Percentiles rank a stretch among this genome's conserved stretches.
phyloP scores from a whole-genome alignment of 2,113 vertebrate species.

The Oreochromis tanganicae region DNA sequence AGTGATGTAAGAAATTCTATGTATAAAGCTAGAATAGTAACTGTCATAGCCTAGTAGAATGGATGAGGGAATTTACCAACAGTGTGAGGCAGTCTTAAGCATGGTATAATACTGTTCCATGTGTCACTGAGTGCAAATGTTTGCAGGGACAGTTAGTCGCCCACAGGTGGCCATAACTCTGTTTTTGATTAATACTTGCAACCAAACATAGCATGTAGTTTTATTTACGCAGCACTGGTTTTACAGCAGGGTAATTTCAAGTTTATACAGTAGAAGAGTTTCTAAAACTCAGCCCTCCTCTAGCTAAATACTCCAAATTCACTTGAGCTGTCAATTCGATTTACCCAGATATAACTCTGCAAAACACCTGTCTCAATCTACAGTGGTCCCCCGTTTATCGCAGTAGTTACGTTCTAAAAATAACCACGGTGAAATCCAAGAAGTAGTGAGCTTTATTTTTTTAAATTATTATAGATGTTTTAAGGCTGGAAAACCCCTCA shows the following conservation, averaged over 20 bases:
- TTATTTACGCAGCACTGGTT: background rate
- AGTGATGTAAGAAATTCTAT: background rate
- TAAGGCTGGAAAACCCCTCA: background rate
- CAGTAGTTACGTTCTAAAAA: background rate
- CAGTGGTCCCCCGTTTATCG: background rate
- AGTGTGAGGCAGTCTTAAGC: background rate
- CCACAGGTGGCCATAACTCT: background rate
- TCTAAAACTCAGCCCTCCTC: background rate
- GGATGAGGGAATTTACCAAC: background rate
- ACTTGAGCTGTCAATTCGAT: background rate
- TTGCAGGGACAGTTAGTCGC: background rate
- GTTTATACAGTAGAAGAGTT: rapidly evolving
- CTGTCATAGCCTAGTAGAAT: rapidly evolving
- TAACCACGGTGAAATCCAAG: rapidly evolving
- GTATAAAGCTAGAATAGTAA: background rate
- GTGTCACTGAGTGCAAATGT: background rate
- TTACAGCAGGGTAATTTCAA: background rate
- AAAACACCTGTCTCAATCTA: background rate
- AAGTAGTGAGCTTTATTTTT: background rate
- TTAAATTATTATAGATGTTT: background rate
- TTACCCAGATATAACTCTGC: background rate
- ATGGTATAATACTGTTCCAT: rapidly evolving
- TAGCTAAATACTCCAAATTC: background rate
- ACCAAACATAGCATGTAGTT: background rate
- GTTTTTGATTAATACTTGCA: background rate